Evolutionary conservation across 2,113 vertebrate genomes (phyloP).

Genomic region (Heterochromis multidens): DNA sequence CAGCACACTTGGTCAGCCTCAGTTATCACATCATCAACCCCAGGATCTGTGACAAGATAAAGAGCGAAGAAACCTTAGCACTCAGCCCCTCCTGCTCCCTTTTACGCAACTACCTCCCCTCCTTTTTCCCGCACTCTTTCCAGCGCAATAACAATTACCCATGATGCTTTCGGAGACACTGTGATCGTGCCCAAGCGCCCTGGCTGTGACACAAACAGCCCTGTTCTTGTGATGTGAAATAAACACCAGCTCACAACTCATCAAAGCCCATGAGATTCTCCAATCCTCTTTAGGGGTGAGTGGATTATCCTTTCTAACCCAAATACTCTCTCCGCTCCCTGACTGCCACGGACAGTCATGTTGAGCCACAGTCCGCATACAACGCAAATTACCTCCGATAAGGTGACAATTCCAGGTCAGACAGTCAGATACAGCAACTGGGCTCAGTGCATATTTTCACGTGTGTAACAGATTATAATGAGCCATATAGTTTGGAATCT

Average conservation of each 20-base stretch:
- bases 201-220: conserved; percentile 43
- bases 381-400: conserved; percentile 21
- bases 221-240: conserved; percentile 65
- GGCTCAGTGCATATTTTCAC: not conserved
- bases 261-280: conserved; percentile 65
- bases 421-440: not conserved
- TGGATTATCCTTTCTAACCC: conserved; percentile 76
- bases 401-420: conserved; percentile 24
- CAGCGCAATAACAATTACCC: conserved; percentile 23
- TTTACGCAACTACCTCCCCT: not conserved
- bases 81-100: not conserved
- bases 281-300: conserved; percentile 77
- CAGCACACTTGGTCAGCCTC: conserved; percentile 20
- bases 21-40: conserved; percentile 53
- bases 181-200: not conserved
- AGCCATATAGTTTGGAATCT: not conserved
- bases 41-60: conserved; percentile 42
- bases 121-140: not conserved
- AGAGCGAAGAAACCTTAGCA: not conserved
- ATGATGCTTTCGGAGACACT: conserved; percentile 11
- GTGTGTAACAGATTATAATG: not conserved
- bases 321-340: conserved; percentile 63
- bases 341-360: conserved; percentile 24
- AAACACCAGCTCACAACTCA: conserved; percentile 70
- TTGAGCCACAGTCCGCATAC: conserved; percentile 23